Evolutionary conservation across 2,797 vertebrate species (phyloP).

Genomic region (Choloepus didactylus): DNA sequence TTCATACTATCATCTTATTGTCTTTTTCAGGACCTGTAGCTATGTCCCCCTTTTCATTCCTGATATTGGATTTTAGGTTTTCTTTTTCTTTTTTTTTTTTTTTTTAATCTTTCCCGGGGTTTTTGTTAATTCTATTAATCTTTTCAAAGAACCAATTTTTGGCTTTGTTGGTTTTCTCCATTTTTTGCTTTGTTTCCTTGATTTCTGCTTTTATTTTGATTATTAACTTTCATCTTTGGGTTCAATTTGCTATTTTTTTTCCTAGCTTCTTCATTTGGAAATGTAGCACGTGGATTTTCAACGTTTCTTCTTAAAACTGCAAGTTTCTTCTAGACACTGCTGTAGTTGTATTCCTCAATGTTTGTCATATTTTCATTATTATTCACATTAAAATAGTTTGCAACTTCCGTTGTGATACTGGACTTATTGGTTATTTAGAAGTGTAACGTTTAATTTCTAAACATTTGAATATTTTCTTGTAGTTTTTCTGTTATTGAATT

Average conservation of each 20-base stretch:
- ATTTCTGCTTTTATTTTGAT: neutral
- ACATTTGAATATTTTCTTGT: neutral
- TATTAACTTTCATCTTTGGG: slow-evolving; percentile 9
- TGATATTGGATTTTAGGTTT: neutral
- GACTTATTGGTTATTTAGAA: neutral
- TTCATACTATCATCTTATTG: neutral
- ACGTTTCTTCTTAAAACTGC: neutral
- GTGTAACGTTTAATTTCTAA: neutral
- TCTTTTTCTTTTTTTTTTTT: neutral
- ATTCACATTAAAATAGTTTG: neutral
- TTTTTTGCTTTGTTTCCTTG: slow-evolving; percentile 5
- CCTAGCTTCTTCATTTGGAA: slow-evolving; percentile 21
- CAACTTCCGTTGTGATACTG: neutral
- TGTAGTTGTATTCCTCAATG: neutral
- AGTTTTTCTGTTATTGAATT: slow-evolving; percentile 20
- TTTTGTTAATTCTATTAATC: neutral
- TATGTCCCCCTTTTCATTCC: neutral
- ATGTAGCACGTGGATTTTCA: neutral
- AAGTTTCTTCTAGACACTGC: neutral
- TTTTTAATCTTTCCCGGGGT: neutral
- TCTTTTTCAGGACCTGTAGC: neutral
- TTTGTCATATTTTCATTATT: neutral
- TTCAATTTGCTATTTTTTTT: neutral
- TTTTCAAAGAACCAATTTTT: neutral
- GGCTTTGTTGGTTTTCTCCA: slow-evolving; percentile 15